Percentiles rank a stretch among this genome's conserved stretches.
phyloP scores from a whole-genome alignment of 2,797 vertebrate species.

The Paguma larvata region DNA sequence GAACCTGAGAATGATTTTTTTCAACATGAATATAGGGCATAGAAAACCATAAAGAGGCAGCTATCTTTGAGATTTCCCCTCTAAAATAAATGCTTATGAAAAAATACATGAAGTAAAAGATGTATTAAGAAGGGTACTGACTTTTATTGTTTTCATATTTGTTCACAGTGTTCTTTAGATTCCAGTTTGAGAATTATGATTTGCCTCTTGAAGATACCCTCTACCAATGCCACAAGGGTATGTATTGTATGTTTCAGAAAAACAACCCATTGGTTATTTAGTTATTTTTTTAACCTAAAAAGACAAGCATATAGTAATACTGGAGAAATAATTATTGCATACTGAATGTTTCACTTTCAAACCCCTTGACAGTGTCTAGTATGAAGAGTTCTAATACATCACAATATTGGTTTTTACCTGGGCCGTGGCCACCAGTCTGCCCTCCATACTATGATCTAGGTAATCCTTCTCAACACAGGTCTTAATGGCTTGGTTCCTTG shows the following conservation, averaged over 20 bases:
- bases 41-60: background rate
- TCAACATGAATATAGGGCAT: background rate
- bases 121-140: constrained; percentile 61
- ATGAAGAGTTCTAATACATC: background rate
- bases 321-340: background rate
- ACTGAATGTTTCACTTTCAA: background rate
- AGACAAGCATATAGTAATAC: background rate
- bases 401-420: background rate
- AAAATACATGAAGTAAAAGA: constrained; percentile 59
- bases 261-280: background rate
- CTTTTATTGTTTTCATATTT: constrained; percentile 63
- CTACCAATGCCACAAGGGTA: constrained; percentile 97
- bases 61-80: background rate
- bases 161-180: constrained; percentile 96
- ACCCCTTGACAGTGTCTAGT: background rate
- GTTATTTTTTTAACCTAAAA: background rate
- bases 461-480: background rate
- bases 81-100: constrained; percentile 33
- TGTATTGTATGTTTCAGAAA: constrained; percentile 85
- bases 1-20: constrained; percentile 49
- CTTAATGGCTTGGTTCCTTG: background rate
- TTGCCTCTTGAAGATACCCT: constrained; percentile 98
- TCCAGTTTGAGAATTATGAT: constrained; percentile 99
- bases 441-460: background rate
- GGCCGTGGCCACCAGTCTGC: background rate